Conservation (phyloP, 1,140 invertebrate species). For the Drosophila saltans region DNA sequence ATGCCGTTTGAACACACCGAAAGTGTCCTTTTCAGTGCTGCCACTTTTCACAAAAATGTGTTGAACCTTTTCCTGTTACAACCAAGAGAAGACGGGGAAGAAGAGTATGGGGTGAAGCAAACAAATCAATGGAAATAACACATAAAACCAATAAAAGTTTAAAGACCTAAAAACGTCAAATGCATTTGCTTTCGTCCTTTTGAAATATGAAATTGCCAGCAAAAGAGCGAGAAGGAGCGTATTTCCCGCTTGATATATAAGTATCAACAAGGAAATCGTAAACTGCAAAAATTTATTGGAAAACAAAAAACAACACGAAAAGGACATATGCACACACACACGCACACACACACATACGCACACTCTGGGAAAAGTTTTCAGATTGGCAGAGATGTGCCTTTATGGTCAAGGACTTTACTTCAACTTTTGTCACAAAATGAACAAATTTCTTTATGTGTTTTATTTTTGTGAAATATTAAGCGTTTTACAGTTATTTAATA, state of each 20-base stretch:
- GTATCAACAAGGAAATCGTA: conserved; percentile 46
- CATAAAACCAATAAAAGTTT: conserved; percentile 72
- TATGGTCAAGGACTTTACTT: conserved; percentile 32
- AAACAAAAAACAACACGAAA: conserved; percentile 16
- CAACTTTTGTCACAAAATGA: conserved; percentile 28
- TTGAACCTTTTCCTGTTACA: conserved; percentile 52
- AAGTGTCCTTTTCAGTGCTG: conserved; percentile 61
- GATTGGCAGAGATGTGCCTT: conserved; percentile 25
- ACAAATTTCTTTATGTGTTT: conserved; percentile 27
- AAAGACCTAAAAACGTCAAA: conserved; percentile 76
- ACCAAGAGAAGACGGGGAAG: not conserved
- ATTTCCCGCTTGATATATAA: conserved; percentile 8
- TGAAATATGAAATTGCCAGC: conserved; percentile 71
- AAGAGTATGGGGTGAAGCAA: conserved; percentile 33
- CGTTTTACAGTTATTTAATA: conserved; percentile 5
- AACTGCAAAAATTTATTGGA: conserved; percentile 59
- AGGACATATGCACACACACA: not conserved
- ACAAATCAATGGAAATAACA: conserved; percentile 61
- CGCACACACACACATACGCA: not conserved
- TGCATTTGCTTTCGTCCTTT: conserved; percentile 63
- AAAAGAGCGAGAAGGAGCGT: conserved; percentile 11
- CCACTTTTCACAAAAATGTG: conserved; percentile 24
- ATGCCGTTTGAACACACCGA: conserved; percentile 57
- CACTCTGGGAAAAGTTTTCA: conserved; percentile 30
- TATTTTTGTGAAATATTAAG: conserved; percentile 20